phyloP scores from a whole-genome alignment of 2,797 vertebrate species.

The Psittacula echo region DNA sequence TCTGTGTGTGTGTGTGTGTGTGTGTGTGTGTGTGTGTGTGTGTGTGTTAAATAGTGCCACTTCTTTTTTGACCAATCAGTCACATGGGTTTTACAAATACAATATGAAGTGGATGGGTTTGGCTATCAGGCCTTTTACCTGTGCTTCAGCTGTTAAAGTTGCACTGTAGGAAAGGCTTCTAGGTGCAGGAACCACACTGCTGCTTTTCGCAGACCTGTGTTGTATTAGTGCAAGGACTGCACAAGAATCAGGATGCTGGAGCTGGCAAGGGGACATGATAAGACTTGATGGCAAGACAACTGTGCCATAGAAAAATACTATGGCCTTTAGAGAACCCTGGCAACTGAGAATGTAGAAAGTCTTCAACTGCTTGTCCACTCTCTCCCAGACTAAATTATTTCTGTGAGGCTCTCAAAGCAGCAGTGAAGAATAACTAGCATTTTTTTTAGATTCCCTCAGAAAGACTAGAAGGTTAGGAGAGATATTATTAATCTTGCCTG shows the following conservation, averaged over 20 bases:
- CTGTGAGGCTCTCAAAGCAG: not conserved
- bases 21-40: too few species aligned
- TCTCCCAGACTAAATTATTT: not conserved
- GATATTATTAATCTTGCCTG: constrained; percentile 17
- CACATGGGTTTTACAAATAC: not conserved
- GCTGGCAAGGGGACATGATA: not conserved
- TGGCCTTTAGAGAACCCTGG: not conserved
- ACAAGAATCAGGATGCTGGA: not conserved
- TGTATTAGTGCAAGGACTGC: not conserved
- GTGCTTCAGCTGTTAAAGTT: not conserved
- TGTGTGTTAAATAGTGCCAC: not conserved
- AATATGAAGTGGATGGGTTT: not conserved
- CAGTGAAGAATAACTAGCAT: not conserved
- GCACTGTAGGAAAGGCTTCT: not conserved
- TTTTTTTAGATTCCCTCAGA: not conserved
- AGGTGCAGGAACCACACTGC: not conserved
- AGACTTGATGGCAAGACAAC: not conserved
- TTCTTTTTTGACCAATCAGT: not conserved
- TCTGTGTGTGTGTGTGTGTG: too few species aligned
- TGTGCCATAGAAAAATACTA: not conserved
- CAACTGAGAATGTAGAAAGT: not conserved
- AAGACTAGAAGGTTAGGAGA: not conserved
- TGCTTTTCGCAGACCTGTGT: fast-evolving
- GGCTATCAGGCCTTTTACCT: not conserved
- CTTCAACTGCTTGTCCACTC: not conserved